Evolutionary conservation across 2,797 vertebrate species (phyloP).

Genomic region (Gila robusta): DNA sequence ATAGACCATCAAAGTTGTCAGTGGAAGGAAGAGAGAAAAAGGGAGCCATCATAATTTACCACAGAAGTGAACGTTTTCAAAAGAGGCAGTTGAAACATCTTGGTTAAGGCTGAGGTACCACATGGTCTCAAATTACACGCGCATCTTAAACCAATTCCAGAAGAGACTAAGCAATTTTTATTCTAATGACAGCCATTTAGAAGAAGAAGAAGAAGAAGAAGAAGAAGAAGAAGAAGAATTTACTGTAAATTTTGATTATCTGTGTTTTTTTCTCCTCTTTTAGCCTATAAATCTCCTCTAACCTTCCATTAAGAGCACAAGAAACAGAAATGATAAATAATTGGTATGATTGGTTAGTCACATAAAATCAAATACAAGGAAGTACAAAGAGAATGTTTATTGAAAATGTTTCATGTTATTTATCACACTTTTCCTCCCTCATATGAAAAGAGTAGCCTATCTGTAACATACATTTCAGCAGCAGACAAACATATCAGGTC

Average conservation of each 20-base stretch:
- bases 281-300: constrained; percentile 7
- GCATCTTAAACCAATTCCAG: constrained; percentile 60
- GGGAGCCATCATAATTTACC: constrained; percentile 64
- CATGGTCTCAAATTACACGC: constrained; percentile 73
- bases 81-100: constrained; percentile 67
- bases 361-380: background rate
- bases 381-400: constrained; percentile 28
- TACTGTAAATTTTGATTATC: constrained; percentile 22
- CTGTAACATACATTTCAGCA: constrained; percentile 38
- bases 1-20: constrained; percentile 85
- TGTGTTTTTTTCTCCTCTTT: background rate
- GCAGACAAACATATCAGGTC: constrained; percentile 37
- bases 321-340: background rate
- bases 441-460: constrained; percentile 27
- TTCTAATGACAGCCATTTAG: constrained; percentile 26
- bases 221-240: too few species aligned
- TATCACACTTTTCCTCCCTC: constrained; percentile 8
- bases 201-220: too few species aligned
- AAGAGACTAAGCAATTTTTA: constrained; percentile 64
- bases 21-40: constrained; percentile 65
- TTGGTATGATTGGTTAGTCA: background rate
- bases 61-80: constrained; percentile 72
- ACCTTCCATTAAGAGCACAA: background rate
- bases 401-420: background rate
- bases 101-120: constrained; percentile 69